Evolutionary conservation across 2,888 invertebrate species (phyloP), one percentile per base, ranked within the genome.

Genomic region (Onthophagus sagittarius): DNA sequence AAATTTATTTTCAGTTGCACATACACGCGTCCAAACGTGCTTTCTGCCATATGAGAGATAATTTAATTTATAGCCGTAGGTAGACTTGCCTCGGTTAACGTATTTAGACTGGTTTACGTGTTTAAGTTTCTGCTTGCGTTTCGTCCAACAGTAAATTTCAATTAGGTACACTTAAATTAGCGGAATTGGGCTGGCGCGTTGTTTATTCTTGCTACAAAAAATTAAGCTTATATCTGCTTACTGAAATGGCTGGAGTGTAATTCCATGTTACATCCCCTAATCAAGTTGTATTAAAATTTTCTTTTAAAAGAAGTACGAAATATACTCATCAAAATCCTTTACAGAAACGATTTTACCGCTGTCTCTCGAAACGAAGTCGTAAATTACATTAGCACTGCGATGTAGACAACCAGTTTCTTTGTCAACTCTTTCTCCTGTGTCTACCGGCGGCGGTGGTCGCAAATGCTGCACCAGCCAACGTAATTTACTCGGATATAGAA

Each of bases 1-100:
- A 67, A 67, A 31, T 67, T 31, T 67, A 67, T 67, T 67, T 67
- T 67, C 31, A 67, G 67, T 67, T 31, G 67, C 67, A 67, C 67
- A 67, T 64, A 64, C 14, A 64, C 64, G 67, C 67, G 32, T 31
- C 31, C 31, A 67, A 67, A 67, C 32, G 67, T 67, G 32, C 23
- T 67, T 32, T n/a, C 31, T 67, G 67, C n/a, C 13, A 64, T 64
- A 64, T 67, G 23, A 67, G 32, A 67, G 67, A 67, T 67, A 31
- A 67, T 67, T 67, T 31, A 67, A 67, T 67, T 67, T 67, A 67
- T 67, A 31, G 31, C 67, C 39, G 39, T 53, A 53, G 39, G 39
- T 53, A 53, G 39, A 53, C 39, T 53, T 11, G 39, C 9, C 39
- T 53, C 39, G 39, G 9, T 53, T 53, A 53, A 53, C 39, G 39